These are phyloP conservation scores for Anguilla megastoma DNA, from an alignment of 2,797 vertebrate species.

Conservation along the genomic window DNA sequence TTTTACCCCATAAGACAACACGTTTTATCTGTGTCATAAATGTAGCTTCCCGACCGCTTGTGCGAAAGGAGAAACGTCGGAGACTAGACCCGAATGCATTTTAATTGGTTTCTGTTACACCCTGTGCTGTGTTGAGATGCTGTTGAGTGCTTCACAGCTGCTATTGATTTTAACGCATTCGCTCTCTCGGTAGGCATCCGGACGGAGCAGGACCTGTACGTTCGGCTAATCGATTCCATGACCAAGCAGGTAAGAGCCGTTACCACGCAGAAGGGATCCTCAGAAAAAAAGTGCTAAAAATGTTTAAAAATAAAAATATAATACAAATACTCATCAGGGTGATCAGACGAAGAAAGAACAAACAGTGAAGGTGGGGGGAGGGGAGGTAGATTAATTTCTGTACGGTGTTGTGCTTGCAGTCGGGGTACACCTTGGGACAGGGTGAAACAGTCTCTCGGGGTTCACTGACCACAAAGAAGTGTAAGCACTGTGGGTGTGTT, in stretches of 20 bases:
- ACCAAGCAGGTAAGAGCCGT: constrained; percentile 85
- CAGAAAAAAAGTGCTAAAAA: not conserved
- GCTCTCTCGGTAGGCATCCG: constrained; percentile 76
- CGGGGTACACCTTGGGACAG: not conserved
- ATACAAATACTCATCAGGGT: not conserved
- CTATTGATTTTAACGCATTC: constrained; percentile 5
- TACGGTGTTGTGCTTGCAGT: not conserved
- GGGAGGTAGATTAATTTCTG: not conserved
- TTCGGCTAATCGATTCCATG: constrained; percentile 93
- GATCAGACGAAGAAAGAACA: not conserved
- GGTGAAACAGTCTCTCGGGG: not conserved
- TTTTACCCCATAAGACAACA: not conserved
- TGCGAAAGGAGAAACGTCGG: not conserved
- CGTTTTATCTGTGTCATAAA: not conserved
- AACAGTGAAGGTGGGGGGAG: no score
- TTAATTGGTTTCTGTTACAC: constrained; percentile 7
- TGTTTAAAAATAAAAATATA: not conserved
- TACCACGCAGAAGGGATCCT: not conserved
- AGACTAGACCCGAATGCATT: not conserved
- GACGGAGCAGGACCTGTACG: constrained; percentile 90
- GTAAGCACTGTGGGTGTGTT: not conserved
- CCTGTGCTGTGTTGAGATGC: not conserved
- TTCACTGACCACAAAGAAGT: not conserved
- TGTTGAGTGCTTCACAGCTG: not conserved
- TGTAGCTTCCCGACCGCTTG: not conserved